Evolutionary conservation across 2,888 invertebrate genomes (phyloP).

Genomic region (Agriopis aurantiaria): DNA sequence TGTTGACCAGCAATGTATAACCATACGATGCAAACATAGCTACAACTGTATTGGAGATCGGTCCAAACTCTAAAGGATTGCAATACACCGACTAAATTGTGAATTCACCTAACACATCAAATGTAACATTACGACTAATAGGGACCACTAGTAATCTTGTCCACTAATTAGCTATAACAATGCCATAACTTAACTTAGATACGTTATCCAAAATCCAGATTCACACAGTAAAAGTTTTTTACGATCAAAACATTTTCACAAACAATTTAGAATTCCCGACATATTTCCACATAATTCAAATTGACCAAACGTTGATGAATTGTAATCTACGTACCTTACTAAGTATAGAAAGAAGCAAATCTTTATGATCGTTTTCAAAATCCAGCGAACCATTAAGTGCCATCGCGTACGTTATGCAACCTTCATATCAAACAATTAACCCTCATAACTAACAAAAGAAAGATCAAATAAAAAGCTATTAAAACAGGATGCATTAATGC

Average conservation of each 20-base stretch:
- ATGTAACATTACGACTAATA: constrained; percentile 79
- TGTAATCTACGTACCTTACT: constrained; percentile 81
- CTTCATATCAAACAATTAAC: constrained; percentile 62
- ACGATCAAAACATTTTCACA: constrained; percentile 58
- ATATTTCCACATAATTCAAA: constrained; percentile 52
- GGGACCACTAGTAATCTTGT: constrained; percentile 70
- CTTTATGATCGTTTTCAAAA: constrained; percentile 62
- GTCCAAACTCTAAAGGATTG: constrained; percentile 70
- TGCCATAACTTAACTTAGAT: constrained; percentile 76
- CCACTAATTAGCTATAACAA: constrained; percentile 78
- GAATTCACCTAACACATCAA: constrained; percentile 77
- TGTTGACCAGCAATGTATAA: constrained; percentile 42
- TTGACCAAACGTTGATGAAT: constrained; percentile 59
- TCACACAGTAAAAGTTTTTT: constrained; percentile 57
- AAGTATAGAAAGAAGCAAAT: constrained; percentile 69
- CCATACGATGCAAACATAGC: constrained; percentile 47
- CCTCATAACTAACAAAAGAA: constrained; percentile 67
- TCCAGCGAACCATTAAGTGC: constrained; percentile 60
- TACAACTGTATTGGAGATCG: constrained; percentile 65
- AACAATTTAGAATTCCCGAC: constrained; percentile 45
- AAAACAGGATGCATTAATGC: constrained; percentile 84
- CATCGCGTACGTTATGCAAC: constrained; percentile 53
- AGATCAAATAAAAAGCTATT: constrained; percentile 69
- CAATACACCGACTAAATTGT: constrained; percentile 78
- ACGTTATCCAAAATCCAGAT: constrained; percentile 65